Base-by-base conservation (phyloP, 2,888 invertebrate species). In the Neoaliturus tenellus region DNA sequence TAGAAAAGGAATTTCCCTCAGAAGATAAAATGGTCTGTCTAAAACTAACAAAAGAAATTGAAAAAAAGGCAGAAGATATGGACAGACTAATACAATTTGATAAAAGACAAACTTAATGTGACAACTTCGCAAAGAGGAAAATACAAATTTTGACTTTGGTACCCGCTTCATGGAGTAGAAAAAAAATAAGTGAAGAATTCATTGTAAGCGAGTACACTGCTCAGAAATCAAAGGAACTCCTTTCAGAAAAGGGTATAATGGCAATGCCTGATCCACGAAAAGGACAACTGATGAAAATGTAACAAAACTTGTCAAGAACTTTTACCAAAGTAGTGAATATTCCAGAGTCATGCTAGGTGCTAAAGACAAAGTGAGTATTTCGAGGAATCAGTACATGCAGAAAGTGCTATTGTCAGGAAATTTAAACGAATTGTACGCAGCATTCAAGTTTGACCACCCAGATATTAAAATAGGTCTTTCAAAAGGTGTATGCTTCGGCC, bases 141-240 rank as follows among this genome's bases (percentile, higher is more conserved):
- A 80, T 80, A n/a, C 5, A 80, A 51, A 80, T 80, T 41, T 20
- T 80, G 31, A 80, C 17, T 80, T 51, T 80, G 14, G 17, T 51
- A n/a, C 80, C 80, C 12, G 8, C 41, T 31, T 33, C 80, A 51
- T 80, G 80, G 80, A 41, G 44, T 25, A 48, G 80, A 25, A n/a
- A 48, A 14, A 48, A 80, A 80, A 51, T 80, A 8, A 51, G 80
- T 28, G 10, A 80, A 33, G 51, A 80, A 33, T 80, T 80, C 20
- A 48, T 51, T 12, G 80, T 80, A 14, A 41, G 20, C 3, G 55
- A 80, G 28, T 23, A 20, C 23, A 23, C 39, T 8, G 55, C 39
- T 28, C 39, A 51, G 51, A 14, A 41, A 28, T n/a, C 48, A 3
- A 80, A 41, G n/a, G 51, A 80, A 17, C 31, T 80, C 48, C 10